phyloP scores from a whole-genome alignment of 1,140 invertebrate genomes.

The Pseudomyrmex pallidus region DNA sequence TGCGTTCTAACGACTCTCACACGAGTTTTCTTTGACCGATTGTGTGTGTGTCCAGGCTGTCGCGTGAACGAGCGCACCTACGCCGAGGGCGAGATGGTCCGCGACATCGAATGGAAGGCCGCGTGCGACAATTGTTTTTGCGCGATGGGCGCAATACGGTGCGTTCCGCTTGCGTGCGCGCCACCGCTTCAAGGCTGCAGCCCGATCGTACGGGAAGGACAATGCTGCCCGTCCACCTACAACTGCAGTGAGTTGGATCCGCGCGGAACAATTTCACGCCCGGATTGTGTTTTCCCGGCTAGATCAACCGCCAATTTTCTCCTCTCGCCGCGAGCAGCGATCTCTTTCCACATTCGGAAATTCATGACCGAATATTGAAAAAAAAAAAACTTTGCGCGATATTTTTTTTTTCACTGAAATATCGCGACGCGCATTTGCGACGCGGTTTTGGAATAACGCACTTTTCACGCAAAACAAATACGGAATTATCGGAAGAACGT shows the following conservation, averaged over 20 bases:
- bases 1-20: slow-evolving; percentile 13
- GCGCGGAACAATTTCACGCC: background rate
- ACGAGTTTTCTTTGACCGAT: background rate
- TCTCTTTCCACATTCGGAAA: background rate
- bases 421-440: background rate
- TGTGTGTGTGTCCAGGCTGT: slow-evolving; percentile 86
- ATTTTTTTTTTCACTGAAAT: too few relatives aligned
- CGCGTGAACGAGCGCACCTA: slow-evolving; percentile 87
- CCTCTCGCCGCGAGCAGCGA: background rate
- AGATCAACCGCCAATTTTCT: slow-evolving; percentile 36
- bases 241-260: slow-evolving; percentile 88
- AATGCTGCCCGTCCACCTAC: slow-evolving; percentile 94
- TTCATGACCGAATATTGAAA: slow-evolving; percentile 2
- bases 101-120: slow-evolving; percentile 85
- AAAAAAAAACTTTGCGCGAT: background rate
- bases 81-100: slow-evolving; percentile 91
- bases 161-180: slow-evolving; percentile 91
- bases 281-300: slow-evolving; percentile 59
- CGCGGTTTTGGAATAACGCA: background rate
- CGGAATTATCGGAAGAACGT: background rate
- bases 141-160: slow-evolving; percentile 89
- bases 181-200: slow-evolving; percentile 90
- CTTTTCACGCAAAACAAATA: background rate
- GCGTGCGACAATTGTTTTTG: slow-evolving; percentile 94
- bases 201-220: slow-evolving; percentile 90